Conservation (phyloP, 2,113 vertebrate species). For the Puffinus mauretanicus region DNA sequence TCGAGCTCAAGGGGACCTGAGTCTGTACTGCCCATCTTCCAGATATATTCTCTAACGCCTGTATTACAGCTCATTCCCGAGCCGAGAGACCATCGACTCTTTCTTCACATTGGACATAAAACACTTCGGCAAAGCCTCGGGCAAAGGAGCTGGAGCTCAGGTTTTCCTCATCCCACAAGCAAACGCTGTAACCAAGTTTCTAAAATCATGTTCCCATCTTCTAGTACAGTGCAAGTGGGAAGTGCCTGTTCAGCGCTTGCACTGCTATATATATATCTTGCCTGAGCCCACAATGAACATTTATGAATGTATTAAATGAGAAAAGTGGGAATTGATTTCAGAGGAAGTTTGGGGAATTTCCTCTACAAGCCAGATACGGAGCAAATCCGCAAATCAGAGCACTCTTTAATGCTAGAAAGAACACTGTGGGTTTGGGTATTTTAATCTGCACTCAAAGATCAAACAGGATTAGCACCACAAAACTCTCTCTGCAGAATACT, state of each 20-base stretch:
- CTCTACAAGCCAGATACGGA: not conserved
- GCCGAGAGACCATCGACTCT: not conserved
- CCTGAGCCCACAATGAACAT: not conserved
- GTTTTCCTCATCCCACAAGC: not conserved
- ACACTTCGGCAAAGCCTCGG: not conserved
- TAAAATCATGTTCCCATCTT: not conserved
- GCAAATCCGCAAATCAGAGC: not conserved
- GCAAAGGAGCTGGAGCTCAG: not conserved
- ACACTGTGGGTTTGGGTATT: not conserved
- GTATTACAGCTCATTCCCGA: not conserved
- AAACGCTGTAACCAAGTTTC: not conserved
- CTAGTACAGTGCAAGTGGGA: not conserved
- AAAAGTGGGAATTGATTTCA: constrained; percentile 5
- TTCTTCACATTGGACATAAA: not conserved
- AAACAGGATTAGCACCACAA: not conserved
- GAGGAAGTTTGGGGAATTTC: not conserved
- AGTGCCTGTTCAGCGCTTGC: not conserved
- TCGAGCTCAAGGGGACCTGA: not conserved
- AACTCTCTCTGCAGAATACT: not conserved
- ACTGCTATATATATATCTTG: not conserved
- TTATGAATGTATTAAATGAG: not conserved
- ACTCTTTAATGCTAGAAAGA: not conserved
- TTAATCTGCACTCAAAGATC: constrained; percentile 1
- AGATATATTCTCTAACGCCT: not conserved
- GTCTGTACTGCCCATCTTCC: not conserved